Base-by-base conservation (phyloP, 2,888 invertebrate species). In the Caenorhabditis sp. region DNA sequence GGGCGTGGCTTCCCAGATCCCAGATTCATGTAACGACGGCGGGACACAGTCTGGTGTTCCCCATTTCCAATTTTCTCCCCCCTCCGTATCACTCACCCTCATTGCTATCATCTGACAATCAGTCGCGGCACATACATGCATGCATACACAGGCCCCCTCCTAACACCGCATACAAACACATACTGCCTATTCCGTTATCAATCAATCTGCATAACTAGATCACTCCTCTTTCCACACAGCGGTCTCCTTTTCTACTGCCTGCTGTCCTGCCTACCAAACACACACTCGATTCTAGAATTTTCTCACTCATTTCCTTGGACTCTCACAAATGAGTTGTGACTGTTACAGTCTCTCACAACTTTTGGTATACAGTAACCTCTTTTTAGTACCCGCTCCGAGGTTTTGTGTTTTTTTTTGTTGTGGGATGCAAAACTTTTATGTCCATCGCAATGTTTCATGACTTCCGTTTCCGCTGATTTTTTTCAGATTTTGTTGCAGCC, bases 201-300 rank as follows among this genome's bases (percentile, higher is more conserved):
- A 64, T 84, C 79, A 61, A 76, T 69, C 77, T 74, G 59, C 72
- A 74, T 82, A 69, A 81, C 75, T 58, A 69, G 72, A 69, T 80
- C 80, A 70, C 85, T 74, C 63, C 54, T 47, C 66, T 49, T 49
- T 74, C 59, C 64, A 44, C n/a, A n/a, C 41, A 44, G 47, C 74
- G 54, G 26, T 31, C 61, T 24, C 31, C 26, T 41, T 74, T 47
- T 73, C 66, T n/a, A 51, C 31, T 63, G 64, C 51, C 24, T 54
- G 26, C 54, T 22, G 19, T 12, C 54, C 54, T 28, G 8, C 64
- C 22, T 49, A 12, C 51, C 16, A n/a, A 22, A 14, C 12, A 26
- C 5, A 58, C 31, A 10, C 38, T 6, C n/a, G n/a, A n/a, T 38
- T 38, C 38, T 38, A 38, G 8, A 38, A 12, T 38, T 38, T 38